Evolutionary conservation across 2,888 invertebrate species (phyloP).

Genomic region (Ochlodes sylvanus): DNA sequence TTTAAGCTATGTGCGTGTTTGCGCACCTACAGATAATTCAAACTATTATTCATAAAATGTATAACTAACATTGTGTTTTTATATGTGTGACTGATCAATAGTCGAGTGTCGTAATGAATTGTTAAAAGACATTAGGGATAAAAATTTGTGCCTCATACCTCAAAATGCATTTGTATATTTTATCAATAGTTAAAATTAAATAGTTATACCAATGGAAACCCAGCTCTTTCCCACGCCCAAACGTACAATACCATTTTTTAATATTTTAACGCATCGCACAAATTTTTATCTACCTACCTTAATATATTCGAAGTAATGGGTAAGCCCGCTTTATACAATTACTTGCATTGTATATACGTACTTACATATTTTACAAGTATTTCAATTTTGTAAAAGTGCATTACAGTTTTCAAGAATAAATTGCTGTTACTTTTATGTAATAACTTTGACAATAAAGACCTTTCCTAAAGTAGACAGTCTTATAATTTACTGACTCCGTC

Average conservation of each 20-base stretch:
- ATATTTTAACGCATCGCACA: slow-evolving; percentile 44
- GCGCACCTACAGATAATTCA: neutral
- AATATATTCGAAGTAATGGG: slow-evolving; percentile 42
- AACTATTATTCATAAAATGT: neutral
- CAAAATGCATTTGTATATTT: neutral
- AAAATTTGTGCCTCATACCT: slow-evolving; percentile 14
- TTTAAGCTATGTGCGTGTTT: neutral
- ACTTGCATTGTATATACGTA: slow-evolving; percentile 36
- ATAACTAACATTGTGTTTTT: neutral
- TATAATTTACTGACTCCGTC: neutral
- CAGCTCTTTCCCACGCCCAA: neutral
- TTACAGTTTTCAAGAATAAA: slow-evolving; percentile 48
- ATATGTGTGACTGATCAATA: slow-evolving; percentile 5
- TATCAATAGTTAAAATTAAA: slow-evolving; percentile 3
- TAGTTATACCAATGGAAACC: neutral
- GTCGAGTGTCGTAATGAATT: neutral
- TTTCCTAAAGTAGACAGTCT: slow-evolving; percentile 59
- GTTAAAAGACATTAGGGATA: slow-evolving; percentile 4
- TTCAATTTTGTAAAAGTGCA: slow-evolving; percentile 58
- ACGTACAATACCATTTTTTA: neutral
- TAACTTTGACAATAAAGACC: slow-evolving; percentile 75
- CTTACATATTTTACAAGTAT: slow-evolving; percentile 51
- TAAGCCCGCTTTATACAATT: slow-evolving; percentile 21
- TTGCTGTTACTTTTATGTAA: slow-evolving; percentile 71
- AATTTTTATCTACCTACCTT: slow-evolving; percentile 35